Conservation (phyloP, 2,888 invertebrate genomes). For the Dendrolimus pini region DNA sequence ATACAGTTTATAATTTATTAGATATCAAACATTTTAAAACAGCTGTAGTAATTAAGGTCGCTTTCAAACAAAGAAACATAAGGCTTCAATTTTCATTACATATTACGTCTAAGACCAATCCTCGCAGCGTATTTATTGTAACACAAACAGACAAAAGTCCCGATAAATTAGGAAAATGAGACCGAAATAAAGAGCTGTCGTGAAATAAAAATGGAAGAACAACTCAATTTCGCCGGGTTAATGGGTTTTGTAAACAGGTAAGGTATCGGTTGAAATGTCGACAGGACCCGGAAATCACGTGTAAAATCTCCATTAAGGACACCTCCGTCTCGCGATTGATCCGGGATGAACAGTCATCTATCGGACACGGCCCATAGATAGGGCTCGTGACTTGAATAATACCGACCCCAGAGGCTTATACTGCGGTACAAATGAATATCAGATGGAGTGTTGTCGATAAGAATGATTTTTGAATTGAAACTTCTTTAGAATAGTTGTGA, state of each 20-base stretch:
- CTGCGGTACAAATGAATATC: slow-evolving; percentile 14
- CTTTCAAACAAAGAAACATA: no score
- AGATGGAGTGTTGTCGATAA: not conserved
- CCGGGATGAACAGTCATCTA: slow-evolving; percentile 64
- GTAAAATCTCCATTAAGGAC: slow-evolving; percentile 72
- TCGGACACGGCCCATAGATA: slow-evolving; percentile 59
- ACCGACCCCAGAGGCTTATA: slow-evolving; percentile 37
- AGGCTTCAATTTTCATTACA: no score
- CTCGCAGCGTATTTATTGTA: not conserved
- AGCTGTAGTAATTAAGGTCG: no score
- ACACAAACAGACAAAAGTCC: not conserved
- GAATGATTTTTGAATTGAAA: not conserved
- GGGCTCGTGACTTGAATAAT: slow-evolving; percentile 63
- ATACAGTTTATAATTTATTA: no score
- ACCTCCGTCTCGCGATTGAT: slow-evolving; percentile 55
- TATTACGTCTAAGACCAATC: no score
- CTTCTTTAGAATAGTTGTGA: no score
- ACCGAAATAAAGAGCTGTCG: not conserved
- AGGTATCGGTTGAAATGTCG: slow-evolving; percentile 35
- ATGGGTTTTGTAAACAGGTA: slow-evolving; percentile 30
- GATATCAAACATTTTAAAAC: no score
- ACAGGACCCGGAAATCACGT: slow-evolving; percentile 60
- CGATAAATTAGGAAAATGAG: not conserved
- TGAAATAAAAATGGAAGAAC: not conserved
- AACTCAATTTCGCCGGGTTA: not conserved